Base-by-base conservation (phyloP, 2,113 vertebrate genomes). In the Paraplagusia blochii region DNA sequence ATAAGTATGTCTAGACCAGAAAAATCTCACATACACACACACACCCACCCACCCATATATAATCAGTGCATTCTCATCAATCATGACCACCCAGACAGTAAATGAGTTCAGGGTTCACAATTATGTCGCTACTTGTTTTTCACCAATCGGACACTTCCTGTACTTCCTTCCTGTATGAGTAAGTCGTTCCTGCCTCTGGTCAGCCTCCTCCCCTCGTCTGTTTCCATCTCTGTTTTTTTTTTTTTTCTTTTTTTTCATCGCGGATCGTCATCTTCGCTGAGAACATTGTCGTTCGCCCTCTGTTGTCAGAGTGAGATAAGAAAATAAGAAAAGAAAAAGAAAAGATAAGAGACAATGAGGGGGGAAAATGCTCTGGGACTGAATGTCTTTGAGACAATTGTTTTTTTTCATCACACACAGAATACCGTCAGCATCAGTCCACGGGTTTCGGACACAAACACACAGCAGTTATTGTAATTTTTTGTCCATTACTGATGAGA, bases 131-230 rank as follows among this genome's bases (percentile, higher is more conserved):
- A 69, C 83, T 88, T 76, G 69, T 82, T 84, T 81, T 82, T 82
- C 79, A 78, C 80, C 29, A 55, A 79, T 78, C 64, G 79, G 76
- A 86, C 80, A 84, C 86, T 88, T 90, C 84, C 84, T 77, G 69
- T 58, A 76, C 55, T 88, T 86, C 84, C 84, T 87, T 83, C 82
- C 80, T 82, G 82, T 67, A 55, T 77, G 77, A 78, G 43, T 63
- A 67, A 84, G 55, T 58, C 56, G 14, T 55, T 66, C 36, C 52
- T 46, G 53, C 22, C 45, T 10, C 36, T 38, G 3, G 48, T 34
- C 13, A 17, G 16, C 47, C 42, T 33, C 5, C 47, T 13, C 11
- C 48, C 35, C 56, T 40, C 38, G 5, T 15, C 8, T 29, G 10
- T 52, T 68, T 35, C 49, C 43, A 40, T 62, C 52, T 45, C 34